Conservation (phyloP, 2,888 invertebrate genomes). For the Agrochola lota region DNA sequence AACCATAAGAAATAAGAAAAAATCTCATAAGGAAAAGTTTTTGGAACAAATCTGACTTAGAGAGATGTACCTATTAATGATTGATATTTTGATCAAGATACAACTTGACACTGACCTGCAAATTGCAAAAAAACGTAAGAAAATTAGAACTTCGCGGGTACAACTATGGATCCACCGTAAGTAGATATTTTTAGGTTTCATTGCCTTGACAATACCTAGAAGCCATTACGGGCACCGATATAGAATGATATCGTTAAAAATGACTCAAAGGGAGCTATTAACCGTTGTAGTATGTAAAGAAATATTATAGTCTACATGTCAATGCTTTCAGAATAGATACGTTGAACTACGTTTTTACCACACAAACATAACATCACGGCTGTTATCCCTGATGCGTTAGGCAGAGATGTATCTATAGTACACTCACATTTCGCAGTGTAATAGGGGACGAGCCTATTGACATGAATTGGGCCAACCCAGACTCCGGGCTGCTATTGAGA, state of each 20-base stretch:
- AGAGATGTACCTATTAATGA: too few relatives aligned
- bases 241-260: conserved; percentile 23
- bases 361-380: background rate
- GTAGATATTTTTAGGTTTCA: conserved; percentile 10
- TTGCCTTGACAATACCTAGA: conserved; percentile 19
- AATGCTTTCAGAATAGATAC: conserved; percentile 1
- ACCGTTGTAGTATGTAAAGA: background rate
- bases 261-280: conserved; percentile 13
- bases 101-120: too few relatives aligned
- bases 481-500: background rate
- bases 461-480: background rate
- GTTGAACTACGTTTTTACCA: background rate
- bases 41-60: too few relatives aligned
- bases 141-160: too few relatives aligned
- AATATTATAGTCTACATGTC: background rate
- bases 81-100: too few relatives aligned
- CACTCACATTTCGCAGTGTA: background rate
- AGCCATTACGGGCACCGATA: background rate
- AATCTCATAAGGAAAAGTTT: too few relatives aligned
- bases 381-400: background rate
- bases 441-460: background rate
- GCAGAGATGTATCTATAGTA: background rate
- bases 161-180: background rate
- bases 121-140: too few relatives aligned
- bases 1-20: too few relatives aligned